Conservation (phyloP, 2,888 invertebrate species). For the Pyrrhia umbra region DNA sequence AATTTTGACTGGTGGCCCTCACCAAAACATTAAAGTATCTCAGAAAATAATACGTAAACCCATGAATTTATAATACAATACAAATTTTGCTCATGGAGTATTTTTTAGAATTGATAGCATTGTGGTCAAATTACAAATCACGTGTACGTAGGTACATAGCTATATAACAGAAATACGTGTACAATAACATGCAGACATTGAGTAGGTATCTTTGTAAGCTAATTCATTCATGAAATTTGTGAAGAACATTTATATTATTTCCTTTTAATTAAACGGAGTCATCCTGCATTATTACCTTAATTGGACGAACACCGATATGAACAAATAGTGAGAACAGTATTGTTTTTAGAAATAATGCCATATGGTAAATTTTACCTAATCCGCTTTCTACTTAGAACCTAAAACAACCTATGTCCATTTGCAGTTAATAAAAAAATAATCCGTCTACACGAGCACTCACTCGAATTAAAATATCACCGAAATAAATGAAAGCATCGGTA, state of each 20-base stretch:
- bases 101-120: not conserved
- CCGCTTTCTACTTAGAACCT: not conserved
- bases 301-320: not conserved
- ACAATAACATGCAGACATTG: not conserved
- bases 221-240: not conserved
- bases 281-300: not conserved
- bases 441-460: conserved; percentile 75
- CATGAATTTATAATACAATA: too few species aligned
- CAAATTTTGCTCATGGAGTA: not conserved
- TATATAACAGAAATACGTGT: too few species aligned
- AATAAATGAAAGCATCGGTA: conserved; percentile 71
- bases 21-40: conserved; percentile 5
- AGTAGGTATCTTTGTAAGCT: not conserved
- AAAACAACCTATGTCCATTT: not conserved
- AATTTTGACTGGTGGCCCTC: conserved; percentile 31
- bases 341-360: too few species aligned
- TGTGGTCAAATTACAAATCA: not conserved
- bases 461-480: conserved; percentile 79
- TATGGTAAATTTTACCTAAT: not conserved
- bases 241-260: not conserved
- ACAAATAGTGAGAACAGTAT: too few species aligned
- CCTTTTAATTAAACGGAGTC: not conserved
- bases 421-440: conserved; percentile 16
- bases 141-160: too few species aligned
- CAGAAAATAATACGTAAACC: conserved; percentile 1